Evolutionary conservation across 92 coral and sea anemone species (phyloP).

Genomic region (Pocillopora meandrina): DNA sequence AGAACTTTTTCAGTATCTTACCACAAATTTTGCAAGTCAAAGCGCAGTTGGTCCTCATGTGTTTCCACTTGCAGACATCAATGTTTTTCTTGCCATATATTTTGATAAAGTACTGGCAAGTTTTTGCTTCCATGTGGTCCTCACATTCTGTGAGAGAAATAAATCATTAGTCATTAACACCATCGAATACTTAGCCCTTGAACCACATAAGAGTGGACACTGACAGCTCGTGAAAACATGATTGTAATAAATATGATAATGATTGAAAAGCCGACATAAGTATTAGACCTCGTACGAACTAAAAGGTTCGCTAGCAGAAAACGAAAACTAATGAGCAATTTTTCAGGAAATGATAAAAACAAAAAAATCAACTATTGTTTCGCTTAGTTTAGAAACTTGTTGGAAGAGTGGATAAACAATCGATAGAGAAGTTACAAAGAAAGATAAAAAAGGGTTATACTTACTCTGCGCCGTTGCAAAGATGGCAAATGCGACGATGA

Average conservation of each 20-base stretch:
- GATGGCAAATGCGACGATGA: conserved; percentile 4
- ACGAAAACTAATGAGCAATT: too few relatives aligned
- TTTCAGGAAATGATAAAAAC: too few relatives aligned
- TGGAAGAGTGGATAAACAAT: neutral
- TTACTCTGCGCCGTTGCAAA: conserved; percentile 10
- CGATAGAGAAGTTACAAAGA: neutral
- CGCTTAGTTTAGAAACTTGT: too few relatives aligned
- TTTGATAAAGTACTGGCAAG: conserved; percentile 34
- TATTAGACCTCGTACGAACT: too few relatives aligned
- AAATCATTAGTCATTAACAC: neutral
- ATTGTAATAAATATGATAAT: too few relatives aligned
- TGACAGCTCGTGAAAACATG: neutral
- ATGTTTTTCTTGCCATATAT: conserved; percentile 19
- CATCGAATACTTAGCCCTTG: too few relatives aligned
- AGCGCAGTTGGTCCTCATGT: conserved; percentile 30
- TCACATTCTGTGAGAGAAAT: neutral
- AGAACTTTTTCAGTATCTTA: neutral
- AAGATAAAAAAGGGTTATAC: neutral
- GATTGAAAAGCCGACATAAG: too few relatives aligned
- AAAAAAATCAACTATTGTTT: too few relatives aligned
- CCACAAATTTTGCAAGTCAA: conserved; percentile 39
- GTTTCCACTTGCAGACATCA: conserved; percentile 30
- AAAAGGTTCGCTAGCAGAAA: too few relatives aligned
- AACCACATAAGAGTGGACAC: neutral
- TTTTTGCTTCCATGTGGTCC: conserved; percentile 14